phyloP scores from a whole-genome alignment of 1,140 invertebrate genomes.

The fruit fly (Drosophila melanogaster) region Release_6_plus_ISO1_MT NT_033777.3:27868001-27868500 shows the following conservation, averaged over 20 bases:
- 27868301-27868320: conserved; percentile 83
- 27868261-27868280: no score
- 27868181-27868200: no score
- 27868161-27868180: no score
- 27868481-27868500: conserved; percentile 7
- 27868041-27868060: no score
- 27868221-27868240: not conserved
- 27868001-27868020: no score
- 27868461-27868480: conserved; percentile 22
- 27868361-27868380: conserved; percentile 81
- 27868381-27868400: conserved; percentile 71
- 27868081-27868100: no score
- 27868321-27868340: conserved; percentile 77
- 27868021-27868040: no score
- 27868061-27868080: no score
- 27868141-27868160: no score
- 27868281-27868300: conserved; percentile 45
- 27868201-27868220: no score
- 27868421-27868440: conserved; percentile 77
- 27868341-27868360: conserved; percentile 79
- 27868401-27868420: conserved; percentile 65
- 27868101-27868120: no score
- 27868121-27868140: no score
- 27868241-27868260: not conserved
- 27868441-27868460: conserved; percentile 61